phyloP scores from a whole-genome alignment of 2,797 vertebrate species.

The Phataginus tricuspis region DNA sequence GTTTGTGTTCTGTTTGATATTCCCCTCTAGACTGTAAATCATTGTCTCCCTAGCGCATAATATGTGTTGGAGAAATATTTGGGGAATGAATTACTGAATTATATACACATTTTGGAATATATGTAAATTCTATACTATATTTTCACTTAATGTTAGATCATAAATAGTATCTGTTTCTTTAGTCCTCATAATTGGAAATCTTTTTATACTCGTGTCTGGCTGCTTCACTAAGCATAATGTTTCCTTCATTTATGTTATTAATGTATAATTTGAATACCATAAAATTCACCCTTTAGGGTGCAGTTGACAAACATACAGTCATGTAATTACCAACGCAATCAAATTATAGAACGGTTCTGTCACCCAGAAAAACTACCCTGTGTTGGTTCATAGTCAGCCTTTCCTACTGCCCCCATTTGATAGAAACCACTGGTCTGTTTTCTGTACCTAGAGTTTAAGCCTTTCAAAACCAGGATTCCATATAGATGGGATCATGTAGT shows the following conservation, averaged over 20 bases:
- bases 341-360: neutral
- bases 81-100: neutral
- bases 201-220: neutral
- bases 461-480: neutral
- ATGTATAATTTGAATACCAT: neutral
- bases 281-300: neutral
- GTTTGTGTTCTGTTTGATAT: slow-evolving; percentile 6
- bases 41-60: neutral
- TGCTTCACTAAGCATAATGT: neutral
- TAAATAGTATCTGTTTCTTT: neutral
- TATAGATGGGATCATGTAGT: neutral
- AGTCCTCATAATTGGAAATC: neutral
- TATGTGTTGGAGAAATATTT: neutral
- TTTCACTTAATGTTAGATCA: neutral
- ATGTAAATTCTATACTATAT: neutral
- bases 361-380: neutral
- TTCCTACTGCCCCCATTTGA: neutral
- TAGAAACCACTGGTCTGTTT: neutral
- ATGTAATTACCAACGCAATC: neutral
- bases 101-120: neutral
- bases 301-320: neutral
- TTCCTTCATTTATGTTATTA: neutral
- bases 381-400: neutral
- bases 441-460: neutral
- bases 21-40: neutral